These are phyloP conservation scores for Dynastes tityus DNA, from an alignment of 2,888 invertebrate species.

Conservation along the genomic window DNA sequence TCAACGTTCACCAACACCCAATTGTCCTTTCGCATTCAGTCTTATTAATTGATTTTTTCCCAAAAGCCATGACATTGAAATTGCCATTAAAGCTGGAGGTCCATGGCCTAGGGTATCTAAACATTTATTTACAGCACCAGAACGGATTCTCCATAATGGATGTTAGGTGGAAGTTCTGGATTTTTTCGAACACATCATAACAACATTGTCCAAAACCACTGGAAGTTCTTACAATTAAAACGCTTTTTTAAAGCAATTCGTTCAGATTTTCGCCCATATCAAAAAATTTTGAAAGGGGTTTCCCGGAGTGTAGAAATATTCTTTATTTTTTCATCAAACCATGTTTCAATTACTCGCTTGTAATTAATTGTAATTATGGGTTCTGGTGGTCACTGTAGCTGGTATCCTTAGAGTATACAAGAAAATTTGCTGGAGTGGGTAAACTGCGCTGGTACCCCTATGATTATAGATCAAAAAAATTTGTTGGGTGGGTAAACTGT, in stretches of 20 bases:
- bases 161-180: conserved; percentile 94
- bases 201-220: conserved; percentile 97
- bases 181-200: conserved; percentile 94
- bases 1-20: conserved; percentile 97
- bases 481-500: no score
- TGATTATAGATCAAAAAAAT: no score
- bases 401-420: no score
- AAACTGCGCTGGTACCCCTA: no score
- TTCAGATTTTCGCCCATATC: conserved; percentile 90
- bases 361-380: conserved; percentile 98
- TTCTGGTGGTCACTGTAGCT: no score
- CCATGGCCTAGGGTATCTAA: conserved; percentile 95
- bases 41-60: conserved; percentile 96
- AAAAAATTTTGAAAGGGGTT: conserved; percentile 87
- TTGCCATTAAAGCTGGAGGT: conserved; percentile 92
- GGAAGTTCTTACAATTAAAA: conserved; percentile 93
- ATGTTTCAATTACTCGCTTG: conserved; percentile 97
- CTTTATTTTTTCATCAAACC: conserved; percentile 98
- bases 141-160: conserved; percentile 96
- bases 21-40: conserved; percentile 93
- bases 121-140: conserved; percentile 86
- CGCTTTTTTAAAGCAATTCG: conserved; percentile 88
- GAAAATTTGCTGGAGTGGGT: no score
- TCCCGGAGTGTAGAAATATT: conserved; percentile 97
- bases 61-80: conserved; percentile 94